A percentile compares a stretch with the other conserved stretches of the same genome.
phyloP scores from a whole-genome alignment of 2,113 vertebrate species.

The Dicaeum eximium region DNA sequence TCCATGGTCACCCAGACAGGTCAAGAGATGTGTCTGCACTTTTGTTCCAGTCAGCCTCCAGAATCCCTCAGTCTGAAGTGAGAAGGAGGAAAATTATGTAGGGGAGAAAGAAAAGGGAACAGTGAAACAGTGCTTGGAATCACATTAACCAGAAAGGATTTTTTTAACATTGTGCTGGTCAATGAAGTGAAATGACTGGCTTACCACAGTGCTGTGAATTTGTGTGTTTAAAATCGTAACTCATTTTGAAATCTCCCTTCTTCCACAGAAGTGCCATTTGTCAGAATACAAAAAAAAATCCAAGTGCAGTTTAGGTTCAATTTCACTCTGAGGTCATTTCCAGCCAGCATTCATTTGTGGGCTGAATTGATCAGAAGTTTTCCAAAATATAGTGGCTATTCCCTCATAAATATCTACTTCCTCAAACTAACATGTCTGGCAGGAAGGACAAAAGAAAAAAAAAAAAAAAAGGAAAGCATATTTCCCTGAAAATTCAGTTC shows the following conservation, averaged over 20 bases:
- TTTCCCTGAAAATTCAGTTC: constrained; percentile 8
- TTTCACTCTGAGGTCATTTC: background rate
- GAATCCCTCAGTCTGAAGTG: background rate
- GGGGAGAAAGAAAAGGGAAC: rapidly evolving
- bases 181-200: background rate
- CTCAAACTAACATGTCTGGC: background rate
- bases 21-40: background rate
- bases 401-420: background rate
- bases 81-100: background rate
- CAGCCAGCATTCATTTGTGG: background rate
- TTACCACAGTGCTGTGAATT: background rate
- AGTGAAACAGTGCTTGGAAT: background rate
- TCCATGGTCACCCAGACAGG: background rate
- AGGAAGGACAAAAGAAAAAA: too few species aligned
- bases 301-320: background rate
- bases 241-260: background rate
- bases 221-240: background rate
- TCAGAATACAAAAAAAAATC: background rate
- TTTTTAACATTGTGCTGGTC: background rate
- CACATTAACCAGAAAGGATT: background rate
- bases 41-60: background rate
- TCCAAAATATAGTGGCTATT: background rate
- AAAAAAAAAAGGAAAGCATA: rapidly evolving
- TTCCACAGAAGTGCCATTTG: background rate
- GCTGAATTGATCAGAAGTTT: background rate